These are phyloP conservation scores for Zoanthus sociatus DNA, from an alignment of 92 coral and sea anemone genomes.

Conservation along the genomic window DNA sequence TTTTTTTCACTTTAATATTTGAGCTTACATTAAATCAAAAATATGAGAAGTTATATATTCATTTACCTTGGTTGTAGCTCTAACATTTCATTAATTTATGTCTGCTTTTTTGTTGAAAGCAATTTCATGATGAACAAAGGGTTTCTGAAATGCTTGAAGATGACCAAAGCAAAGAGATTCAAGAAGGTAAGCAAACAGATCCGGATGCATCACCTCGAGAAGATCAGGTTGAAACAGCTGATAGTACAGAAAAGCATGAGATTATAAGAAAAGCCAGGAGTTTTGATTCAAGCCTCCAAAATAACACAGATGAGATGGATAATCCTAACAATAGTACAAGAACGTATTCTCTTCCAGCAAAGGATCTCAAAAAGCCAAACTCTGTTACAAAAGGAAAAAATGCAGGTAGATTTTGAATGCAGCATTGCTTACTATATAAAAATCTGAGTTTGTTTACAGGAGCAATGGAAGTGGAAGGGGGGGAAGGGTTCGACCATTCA, in stretches of 20 bases:
- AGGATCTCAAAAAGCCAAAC: conserved; percentile 17
- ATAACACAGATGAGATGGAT: not conserved
- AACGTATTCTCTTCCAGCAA: not conserved
- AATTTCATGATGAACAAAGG: conserved; percentile 35
- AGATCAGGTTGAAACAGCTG: not conserved
- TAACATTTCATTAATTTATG: too few species aligned
- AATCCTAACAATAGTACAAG: not conserved
- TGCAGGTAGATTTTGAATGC: conserved; percentile 1
- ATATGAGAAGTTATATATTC: too few species aligned
- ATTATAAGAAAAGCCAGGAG: conserved; percentile 24
- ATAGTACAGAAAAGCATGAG: not conserved
- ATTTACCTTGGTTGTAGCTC: too few species aligned
- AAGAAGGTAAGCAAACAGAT: not conserved
- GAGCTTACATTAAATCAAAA: too few species aligned
- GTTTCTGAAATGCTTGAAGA: not conserved
- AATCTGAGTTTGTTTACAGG: not conserved
- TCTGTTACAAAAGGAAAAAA: conserved; percentile 1
- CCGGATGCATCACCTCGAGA: not conserved
- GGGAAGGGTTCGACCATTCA: too few species aligned
- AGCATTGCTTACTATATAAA: not conserved
- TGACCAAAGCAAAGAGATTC: not conserved
- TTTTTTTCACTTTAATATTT: too few species aligned
- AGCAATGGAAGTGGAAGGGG: too few species aligned
- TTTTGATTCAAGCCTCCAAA: conserved; percentile 7
- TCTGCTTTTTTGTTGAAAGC: not conserved